Evolutionary conservation across 1,140 invertebrate genomes (phyloP).

Genomic region (Drosophila leontia): DNA sequence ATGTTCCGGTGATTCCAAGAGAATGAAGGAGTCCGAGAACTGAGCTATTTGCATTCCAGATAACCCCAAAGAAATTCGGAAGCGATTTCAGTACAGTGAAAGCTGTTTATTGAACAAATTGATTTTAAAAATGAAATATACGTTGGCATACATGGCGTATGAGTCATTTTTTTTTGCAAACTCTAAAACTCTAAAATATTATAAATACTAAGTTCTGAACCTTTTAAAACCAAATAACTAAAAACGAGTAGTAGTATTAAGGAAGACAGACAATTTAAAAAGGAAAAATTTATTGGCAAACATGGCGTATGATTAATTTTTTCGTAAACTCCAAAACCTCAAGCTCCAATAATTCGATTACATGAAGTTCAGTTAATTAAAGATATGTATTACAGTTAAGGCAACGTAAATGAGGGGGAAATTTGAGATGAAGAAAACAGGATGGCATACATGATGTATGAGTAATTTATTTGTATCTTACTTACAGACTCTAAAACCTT

Average conservation of each 20-base stretch:
- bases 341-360: neutral
- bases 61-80: neutral
- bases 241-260: too few relatives aligned
- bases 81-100: conserved; percentile 6
- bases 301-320: neutral
- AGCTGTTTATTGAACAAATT: too few relatives aligned
- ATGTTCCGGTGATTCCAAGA: conserved; percentile 5
- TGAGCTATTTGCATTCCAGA: conserved; percentile 9
- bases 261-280: neutral
- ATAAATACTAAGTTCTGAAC: too few relatives aligned
- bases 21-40: conserved; percentile 3
- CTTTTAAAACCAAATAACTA: too few relatives aligned
- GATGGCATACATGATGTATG: neutral
- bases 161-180: neutral
- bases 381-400: neutral
- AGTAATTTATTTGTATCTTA: neutral
- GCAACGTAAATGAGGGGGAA: neutral
- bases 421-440: neutral
- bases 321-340: too few relatives aligned
- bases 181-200: too few relatives aligned
- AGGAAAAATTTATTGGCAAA: neutral
- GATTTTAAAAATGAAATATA: neutral
- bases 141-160: neutral
- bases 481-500: neutral
- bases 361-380: neutral